phyloP scores from a whole-genome alignment of 2,888 invertebrate genomes.

The Drosophila mercatorum region DNA sequence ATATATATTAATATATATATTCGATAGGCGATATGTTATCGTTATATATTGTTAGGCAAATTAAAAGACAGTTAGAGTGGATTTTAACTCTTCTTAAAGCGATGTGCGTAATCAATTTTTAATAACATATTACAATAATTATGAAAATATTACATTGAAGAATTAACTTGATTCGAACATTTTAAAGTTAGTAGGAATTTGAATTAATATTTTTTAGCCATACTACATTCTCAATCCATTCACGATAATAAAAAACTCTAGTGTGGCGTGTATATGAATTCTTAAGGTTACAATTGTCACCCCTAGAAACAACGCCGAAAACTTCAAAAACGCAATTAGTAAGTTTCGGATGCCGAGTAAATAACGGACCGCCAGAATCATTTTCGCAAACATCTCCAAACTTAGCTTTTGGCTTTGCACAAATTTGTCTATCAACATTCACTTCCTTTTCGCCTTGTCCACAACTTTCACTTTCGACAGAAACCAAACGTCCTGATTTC shows the following conservation, averaged over 20 bases:
- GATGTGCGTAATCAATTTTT: neutral
- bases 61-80: neutral
- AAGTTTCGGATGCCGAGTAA: neutral
- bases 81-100: neutral
- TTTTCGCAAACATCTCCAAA: constrained; percentile 17
- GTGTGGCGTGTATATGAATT: constrained; percentile 1
- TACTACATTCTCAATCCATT: constrained; percentile 44
- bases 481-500: neutral
- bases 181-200: neutral
- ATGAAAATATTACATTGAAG: neutral
- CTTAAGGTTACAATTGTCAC: accelerated
- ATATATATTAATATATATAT: constrained; percentile 7
- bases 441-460: neutral
- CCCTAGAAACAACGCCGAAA: constrained; percentile 18
- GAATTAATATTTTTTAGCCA: constrained; percentile 15
- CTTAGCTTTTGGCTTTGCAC: neutral
- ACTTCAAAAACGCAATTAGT: constrained; percentile 28
- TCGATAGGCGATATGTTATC: constrained; percentile 39
- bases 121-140: neutral
- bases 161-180: neutral
- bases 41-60: neutral
- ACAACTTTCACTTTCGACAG: accelerated
- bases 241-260: constrained; percentile 18
- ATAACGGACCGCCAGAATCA: constrained; percentile 51
- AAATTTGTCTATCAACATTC: constrained; percentile 1